These are phyloP conservation scores for Acanthis flammea DNA, from an alignment of 2,797 vertebrate genomes.

Conservation along the genomic window DNA sequence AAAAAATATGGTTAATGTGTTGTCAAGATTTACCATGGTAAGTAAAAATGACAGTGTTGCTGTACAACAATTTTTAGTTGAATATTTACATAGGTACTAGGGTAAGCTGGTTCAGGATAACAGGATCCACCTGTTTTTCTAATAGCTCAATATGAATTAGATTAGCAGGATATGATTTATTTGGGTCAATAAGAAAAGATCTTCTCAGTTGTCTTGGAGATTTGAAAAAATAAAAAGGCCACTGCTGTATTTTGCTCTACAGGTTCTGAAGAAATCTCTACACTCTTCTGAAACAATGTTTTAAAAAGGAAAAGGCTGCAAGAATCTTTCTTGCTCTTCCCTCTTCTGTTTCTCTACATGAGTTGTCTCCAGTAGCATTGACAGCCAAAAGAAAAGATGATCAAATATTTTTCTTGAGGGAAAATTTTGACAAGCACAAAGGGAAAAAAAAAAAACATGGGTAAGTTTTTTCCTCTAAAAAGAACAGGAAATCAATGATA, in stretches of 20 bases:
- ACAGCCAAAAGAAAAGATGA: background rate
- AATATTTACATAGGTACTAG: background rate
- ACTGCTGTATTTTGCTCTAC: background rate
- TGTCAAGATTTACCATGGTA: background rate
- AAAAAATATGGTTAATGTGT: background rate
- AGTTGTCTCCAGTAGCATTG: background rate
- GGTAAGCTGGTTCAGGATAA: background rate
- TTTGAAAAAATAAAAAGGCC: background rate
- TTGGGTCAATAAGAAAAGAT: background rate
- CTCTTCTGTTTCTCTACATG: fast-evolving
- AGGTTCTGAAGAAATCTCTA: background rate
- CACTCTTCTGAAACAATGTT: background rate
- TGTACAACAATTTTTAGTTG: background rate
- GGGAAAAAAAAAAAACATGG: background rate
- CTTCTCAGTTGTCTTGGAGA: background rate
- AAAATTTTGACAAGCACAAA: background rate
- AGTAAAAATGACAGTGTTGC: background rate
- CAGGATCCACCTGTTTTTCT: background rate
- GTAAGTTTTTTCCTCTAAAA: background rate
- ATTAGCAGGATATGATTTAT: conserved; percentile 8
- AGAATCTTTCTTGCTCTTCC: background rate
- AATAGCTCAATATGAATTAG: background rate
- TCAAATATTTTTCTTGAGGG: background rate
- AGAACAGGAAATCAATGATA: background rate
- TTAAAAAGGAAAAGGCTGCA: background rate